These are phyloP conservation scores for Campaea margaritaria DNA, from an alignment of 2,888 invertebrate species.

Conservation along the genomic window DNA sequence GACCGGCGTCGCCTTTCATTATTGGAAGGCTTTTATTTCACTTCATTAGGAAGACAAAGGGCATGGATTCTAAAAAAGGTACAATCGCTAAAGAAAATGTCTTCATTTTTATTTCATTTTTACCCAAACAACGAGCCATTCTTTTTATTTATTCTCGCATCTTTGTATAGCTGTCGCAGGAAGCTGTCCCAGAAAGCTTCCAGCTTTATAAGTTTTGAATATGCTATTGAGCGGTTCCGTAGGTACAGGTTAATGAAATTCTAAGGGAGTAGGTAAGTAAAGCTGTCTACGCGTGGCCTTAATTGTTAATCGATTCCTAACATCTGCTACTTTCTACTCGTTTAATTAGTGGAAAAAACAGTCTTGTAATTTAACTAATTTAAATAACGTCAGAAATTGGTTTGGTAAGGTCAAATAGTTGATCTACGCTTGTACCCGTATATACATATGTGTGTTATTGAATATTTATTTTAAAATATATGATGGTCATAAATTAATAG, in stretches of 20 bases:
- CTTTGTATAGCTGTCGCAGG: background rate
- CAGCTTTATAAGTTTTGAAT: background rate
- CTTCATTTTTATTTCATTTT: background rate
- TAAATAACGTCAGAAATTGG: slow-evolving; percentile 5
- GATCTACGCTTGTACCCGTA: slow-evolving; percentile 14
- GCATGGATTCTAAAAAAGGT: slow-evolving; percentile 48
- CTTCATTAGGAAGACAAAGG: slow-evolving; percentile 57
- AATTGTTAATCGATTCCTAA: slow-evolving; percentile 67
- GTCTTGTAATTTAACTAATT: slow-evolving; percentile 11
- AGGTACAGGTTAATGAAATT: slow-evolving; percentile 12
- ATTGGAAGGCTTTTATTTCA: slow-evolving; percentile 54
- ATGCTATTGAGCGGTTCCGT: background rate
- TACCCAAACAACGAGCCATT: background rate
- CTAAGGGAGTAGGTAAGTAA: slow-evolving; percentile 29
- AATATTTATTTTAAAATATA: background rate
- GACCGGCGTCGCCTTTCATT: slow-evolving; percentile 48
- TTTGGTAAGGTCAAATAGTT: slow-evolving; percentile 19
- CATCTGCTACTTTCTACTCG: slow-evolving; percentile 51
- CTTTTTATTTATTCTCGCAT: slow-evolving; percentile 2
- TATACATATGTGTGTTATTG: slow-evolving; percentile 1
- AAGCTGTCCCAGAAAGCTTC: background rate
- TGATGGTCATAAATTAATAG: background rate
- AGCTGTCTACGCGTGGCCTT: slow-evolving; percentile 44
- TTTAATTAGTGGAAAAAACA: slow-evolving; percentile 34
- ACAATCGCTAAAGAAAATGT: slow-evolving; percentile 29